Conservation (phyloP, 2,113 vertebrate genomes). For the Amia ocellicauda region DNA sequence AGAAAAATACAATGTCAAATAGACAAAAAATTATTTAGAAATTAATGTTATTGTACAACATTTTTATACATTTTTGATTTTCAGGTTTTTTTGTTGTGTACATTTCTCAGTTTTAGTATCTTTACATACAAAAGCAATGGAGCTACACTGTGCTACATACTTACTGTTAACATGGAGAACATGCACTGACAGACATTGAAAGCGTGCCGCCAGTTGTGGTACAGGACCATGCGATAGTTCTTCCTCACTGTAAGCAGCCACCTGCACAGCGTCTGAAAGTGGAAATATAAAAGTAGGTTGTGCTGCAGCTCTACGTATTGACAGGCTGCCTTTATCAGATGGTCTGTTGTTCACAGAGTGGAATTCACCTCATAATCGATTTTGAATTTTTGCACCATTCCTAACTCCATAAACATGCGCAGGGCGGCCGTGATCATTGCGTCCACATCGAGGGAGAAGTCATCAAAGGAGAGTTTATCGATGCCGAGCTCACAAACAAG, state of each 20-base stretch:
- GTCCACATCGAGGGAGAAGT: constrained; percentile 94
- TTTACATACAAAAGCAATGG: too few species aligned
- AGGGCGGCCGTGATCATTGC: constrained; percentile 95
- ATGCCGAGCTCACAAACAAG: constrained; percentile 93
- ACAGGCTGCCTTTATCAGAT: constrained; percentile 25
- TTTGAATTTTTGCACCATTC: constrained; percentile 98
- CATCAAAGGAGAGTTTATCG: constrained; percentile 91
- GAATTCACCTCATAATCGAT: constrained; percentile 99
- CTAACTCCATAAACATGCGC: constrained; percentile 97
- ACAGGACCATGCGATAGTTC: constrained; percentile 97
- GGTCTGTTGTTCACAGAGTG: constrained; percentile 42
- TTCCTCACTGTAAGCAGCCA: constrained; percentile 98
- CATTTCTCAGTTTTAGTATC: too few species aligned
- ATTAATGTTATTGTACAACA: too few species aligned
- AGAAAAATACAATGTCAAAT: too few species aligned
- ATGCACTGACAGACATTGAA: constrained; percentile 99
- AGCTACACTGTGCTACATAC: constrained; percentile 30
- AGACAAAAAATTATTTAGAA: too few species aligned
- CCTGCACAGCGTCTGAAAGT: constrained; percentile 84
- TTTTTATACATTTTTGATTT: too few species aligned
- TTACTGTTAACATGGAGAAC: constrained; percentile 96
- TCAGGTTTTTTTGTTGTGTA: too few species aligned
- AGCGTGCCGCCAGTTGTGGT: constrained; percentile 98
- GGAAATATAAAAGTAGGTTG: not conserved
- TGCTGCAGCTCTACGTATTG: not conserved